Evolutionary conservation across 2,888 invertebrate genomes (phyloP).

Genomic region (Megamerina dolium): DNA sequence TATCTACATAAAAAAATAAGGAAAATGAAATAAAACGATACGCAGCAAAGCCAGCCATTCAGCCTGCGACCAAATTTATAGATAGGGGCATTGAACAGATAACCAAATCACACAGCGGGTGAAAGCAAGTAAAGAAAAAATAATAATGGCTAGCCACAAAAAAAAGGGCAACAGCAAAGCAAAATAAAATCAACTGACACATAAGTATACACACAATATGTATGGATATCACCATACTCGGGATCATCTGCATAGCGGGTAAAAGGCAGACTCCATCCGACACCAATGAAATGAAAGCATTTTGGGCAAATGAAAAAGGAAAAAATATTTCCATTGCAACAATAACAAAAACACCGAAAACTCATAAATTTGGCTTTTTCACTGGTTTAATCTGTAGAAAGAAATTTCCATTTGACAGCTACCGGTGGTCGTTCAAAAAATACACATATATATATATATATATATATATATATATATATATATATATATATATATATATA

Average conservation of each 20-base stretch:
- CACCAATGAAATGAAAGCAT: slow-evolving; percentile 1
- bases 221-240: too few species aligned
- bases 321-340: not conserved
- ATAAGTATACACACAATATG: not conserved
- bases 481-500: too few species aligned
- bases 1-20: slow-evolving; percentile 9
- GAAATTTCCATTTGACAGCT: slow-evolving; percentile 33
- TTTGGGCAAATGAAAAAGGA: too few species aligned
- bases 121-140: slow-evolving; percentile 10
- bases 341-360: slow-evolving; percentile 23
- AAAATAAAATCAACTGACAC: too few species aligned
- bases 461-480: too few species aligned
- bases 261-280: slow-evolving; percentile 5
- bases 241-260: slow-evolving; percentile 5
- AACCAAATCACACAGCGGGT: slow-evolving; percentile 5
- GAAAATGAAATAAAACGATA: not conserved
- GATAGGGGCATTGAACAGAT: not conserved
- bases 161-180: too few species aligned
- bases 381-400: slow-evolving; percentile 29
- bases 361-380: slow-evolving; percentile 28
- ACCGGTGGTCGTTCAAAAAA: slow-evolving; percentile 13
- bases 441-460: too few species aligned
- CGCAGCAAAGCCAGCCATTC: not conserved
- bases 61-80: slow-evolving; percentile 14
- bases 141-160: not conserved